Percentiles rank a stretch among this genome's conserved stretches.
phyloP scores from a whole-genome alignment of 2,797 vertebrate species.

The Peromyscus eremicus region DNA sequence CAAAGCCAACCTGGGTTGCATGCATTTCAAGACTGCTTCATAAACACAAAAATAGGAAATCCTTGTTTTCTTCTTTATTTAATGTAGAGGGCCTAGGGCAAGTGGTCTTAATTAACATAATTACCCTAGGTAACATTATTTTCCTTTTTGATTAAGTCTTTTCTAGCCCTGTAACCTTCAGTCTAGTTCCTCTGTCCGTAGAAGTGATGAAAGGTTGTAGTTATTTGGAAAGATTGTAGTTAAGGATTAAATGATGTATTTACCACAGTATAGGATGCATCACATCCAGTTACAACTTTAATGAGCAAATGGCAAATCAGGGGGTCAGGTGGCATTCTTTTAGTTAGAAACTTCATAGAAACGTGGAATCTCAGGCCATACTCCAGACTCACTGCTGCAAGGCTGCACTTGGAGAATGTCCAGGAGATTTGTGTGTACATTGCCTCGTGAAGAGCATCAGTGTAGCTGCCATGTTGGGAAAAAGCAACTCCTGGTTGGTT shows the following conservation, averaged over 20 bases:
- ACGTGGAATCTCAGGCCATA: neutral
- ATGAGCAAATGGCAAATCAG: neutral
- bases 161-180: neutral
- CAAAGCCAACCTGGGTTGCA: neutral
- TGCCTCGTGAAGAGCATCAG: neutral
- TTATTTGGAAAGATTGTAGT: neutral
- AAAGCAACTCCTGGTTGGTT: neutral
- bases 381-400: neutral
- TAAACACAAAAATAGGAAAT: constrained; percentile 31
- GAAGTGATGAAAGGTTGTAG: constrained; percentile 37
- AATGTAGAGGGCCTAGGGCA: neutral
- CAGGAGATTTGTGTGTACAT: neutral
- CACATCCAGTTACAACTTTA: neutral
- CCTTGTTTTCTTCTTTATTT: neutral
- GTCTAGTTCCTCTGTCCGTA: neutral
- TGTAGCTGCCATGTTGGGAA: neutral
- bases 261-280: neutral
- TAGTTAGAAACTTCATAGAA: neutral
- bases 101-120: neutral
- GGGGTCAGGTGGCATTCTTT: neutral
- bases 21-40: neutral
- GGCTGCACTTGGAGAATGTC: neutral
- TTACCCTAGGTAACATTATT: neutral
- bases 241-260: constrained; percentile 30
- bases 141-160: neutral